A percentile compares a stretch with the other conserved stretches of the same genome.
Conservation (phyloP, 2,113 vertebrate genomes). For the Larimichthys polyactis region DNA sequence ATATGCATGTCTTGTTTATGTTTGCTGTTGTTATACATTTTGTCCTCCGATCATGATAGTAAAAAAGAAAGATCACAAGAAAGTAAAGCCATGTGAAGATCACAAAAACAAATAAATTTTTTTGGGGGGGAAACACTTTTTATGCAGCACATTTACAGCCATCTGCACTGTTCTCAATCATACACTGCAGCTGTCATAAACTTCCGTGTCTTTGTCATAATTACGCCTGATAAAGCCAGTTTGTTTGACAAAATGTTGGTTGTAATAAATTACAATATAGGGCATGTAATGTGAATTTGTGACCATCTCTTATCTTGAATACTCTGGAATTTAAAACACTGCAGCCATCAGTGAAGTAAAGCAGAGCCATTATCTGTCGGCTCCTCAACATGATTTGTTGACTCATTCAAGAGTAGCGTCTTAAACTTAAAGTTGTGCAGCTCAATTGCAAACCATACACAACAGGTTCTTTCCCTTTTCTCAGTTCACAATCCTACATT, state of each 20-base stretch:
- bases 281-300: not conserved
- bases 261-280: not conserved
- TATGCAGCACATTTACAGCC: too few relatives aligned
- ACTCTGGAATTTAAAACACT: not conserved
- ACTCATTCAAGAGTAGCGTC: not conserved
- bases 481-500: slow-evolving; percentile 2
- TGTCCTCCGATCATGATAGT: not conserved
- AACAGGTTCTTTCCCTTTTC: not conserved
- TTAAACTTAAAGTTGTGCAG: not conserved
- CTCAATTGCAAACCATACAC: not conserved
- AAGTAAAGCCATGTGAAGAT: not conserved
- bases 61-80: not conserved
- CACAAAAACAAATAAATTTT: not conserved
- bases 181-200: not conserved
- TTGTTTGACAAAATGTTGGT: not conserved
- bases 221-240: too few relatives aligned
- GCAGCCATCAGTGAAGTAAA: not conserved
- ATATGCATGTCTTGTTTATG: too few relatives aligned
- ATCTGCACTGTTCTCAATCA: not conserved
- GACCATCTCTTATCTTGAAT: not conserved
- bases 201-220: not conserved
- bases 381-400: not conserved
- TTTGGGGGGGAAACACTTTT: not conserved
- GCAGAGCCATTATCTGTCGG: not conserved
- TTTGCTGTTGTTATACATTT: not conserved